Conservation (phyloP, 30 jellyfish, hydroid and myxozoan species). For the Cassiopea andromeda region DNA sequence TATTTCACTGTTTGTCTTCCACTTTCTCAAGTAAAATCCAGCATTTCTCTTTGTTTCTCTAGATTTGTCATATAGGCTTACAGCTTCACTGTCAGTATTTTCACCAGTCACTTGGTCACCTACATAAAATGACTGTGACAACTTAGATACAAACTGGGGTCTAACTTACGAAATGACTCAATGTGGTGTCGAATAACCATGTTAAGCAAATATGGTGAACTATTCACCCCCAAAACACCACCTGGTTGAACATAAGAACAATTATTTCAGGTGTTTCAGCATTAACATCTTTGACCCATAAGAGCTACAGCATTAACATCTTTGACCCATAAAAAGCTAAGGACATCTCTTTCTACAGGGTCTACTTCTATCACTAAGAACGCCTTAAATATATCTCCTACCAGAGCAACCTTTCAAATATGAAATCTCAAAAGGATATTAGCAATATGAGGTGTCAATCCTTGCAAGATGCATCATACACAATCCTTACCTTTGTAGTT, state of each 20-base stretch:
- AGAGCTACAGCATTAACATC: slow-evolving; percentile 42
- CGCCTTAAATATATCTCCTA: slow-evolving; percentile 57
- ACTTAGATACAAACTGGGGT: slow-evolving; percentile 33
- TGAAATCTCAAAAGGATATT: slow-evolving; percentile 59
- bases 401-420: slow-evolving; percentile 21
- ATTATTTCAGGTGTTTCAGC: slow-evolving; percentile 31
- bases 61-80: slow-evolving; percentile 14
- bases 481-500: slow-evolving; percentile 67
- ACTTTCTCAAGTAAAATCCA: slow-evolving; percentile 43
- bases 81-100: slow-evolving; percentile 15
- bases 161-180: slow-evolving; percentile 6
- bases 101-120: slow-evolving; percentile 51
- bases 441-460: slow-evolving; percentile 17
- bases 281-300: no score
- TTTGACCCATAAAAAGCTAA: slow-evolving; percentile 59
- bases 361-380: slow-evolving; percentile 43
- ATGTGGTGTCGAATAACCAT: slow-evolving; percentile 42
- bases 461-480: slow-evolving; percentile 63
- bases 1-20: slow-evolving; percentile 38
- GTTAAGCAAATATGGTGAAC: slow-evolving; percentile 48
- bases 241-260: background rate
- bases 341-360: slow-evolving; percentile 42
- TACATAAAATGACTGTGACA: slow-evolving; percentile 45
- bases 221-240: slow-evolving; percentile 48
- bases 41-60: slow-evolving; percentile 32